Conservation (phyloP, 2,797 vertebrate species). For the Muraenolepis orangiensis region DNA sequence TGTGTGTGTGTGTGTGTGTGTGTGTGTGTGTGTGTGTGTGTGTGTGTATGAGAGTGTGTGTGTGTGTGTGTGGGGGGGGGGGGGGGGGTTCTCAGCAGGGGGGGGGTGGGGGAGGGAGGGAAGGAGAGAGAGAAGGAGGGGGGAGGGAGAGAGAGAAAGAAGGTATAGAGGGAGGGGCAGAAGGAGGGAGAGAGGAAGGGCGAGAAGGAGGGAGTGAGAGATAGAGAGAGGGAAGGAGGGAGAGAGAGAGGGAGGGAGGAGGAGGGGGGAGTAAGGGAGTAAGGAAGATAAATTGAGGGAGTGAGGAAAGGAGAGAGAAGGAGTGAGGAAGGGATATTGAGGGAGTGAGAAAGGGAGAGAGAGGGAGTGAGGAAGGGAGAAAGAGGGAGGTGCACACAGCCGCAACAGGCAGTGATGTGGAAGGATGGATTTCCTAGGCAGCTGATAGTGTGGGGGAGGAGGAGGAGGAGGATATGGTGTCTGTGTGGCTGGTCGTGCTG, state of each 20-base stretch:
- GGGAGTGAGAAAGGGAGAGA: neutral
- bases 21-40: neutral
- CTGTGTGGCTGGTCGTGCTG: slow-evolving; percentile 53
- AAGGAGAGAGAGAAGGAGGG: neutral
- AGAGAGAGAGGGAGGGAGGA: neutral
- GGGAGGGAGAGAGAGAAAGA: slow-evolving; percentile 46
- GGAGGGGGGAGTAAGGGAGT: neutral
- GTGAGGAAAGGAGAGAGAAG: neutral
- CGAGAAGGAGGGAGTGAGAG: neutral
- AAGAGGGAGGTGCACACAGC: slow-evolving; percentile 44
- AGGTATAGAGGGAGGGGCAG: slow-evolving; percentile 39
- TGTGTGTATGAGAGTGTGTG: slow-evolving; percentile 45
- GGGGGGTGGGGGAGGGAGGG: slow-evolving; percentile 58
- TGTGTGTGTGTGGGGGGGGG: too few species aligned
- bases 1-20: neutral
- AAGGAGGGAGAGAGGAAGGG: neutral
- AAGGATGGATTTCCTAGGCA: slow-evolving; percentile 65
- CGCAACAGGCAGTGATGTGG: slow-evolving; percentile 63
- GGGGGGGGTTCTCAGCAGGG: slow-evolving; percentile 53
- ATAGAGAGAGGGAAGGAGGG: neutral
- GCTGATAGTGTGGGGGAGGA: slow-evolving; percentile 60
- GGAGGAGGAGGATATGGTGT: slow-evolving; percentile 48
- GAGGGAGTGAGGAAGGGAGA: neutral
- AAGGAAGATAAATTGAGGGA: neutral
- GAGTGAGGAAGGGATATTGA: neutral